phyloP scores from a whole-genome alignment of 2,888 invertebrate species.

The Apeira syringaria region DNA sequence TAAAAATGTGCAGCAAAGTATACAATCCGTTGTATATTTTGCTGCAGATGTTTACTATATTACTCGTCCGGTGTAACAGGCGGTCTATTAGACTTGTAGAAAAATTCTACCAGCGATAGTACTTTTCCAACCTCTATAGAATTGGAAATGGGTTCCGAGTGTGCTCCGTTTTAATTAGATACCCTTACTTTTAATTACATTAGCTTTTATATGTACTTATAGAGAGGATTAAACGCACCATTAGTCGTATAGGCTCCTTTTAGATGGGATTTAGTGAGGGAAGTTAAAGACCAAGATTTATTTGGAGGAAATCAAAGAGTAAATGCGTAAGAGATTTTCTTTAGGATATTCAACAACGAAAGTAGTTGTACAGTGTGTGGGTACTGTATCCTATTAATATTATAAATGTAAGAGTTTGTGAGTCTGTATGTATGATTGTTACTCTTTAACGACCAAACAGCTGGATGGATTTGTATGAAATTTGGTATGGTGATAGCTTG shows the following conservation, averaged over 20 bases:
- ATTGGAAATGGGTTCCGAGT: slow-evolving; percentile 21
- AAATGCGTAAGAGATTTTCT: no score
- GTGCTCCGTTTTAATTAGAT: slow-evolving; percentile 24
- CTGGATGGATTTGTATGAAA: no score
- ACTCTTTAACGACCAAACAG: no score
- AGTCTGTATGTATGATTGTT: no score
- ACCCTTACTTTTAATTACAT: slow-evolving; percentile 27
- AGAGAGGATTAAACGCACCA: slow-evolving; percentile 7
- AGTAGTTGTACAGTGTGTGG: no score
- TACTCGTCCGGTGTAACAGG: slow-evolving; percentile 20
- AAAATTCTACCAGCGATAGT: slow-evolving; percentile 6
- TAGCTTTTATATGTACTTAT: slow-evolving; percentile 22
- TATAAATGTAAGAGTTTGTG: no score
- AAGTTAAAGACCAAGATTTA: neutral
- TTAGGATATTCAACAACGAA: no score
- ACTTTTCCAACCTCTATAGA: slow-evolving; percentile 19
- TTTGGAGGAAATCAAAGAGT: neutral
- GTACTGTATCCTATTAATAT: no score
- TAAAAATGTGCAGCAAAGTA: no score
- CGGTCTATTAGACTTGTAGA: slow-evolving; percentile 19
- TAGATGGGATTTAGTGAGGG: neutral
- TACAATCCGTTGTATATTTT: no score
- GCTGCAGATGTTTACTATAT: no score
- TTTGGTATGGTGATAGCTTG: no score
- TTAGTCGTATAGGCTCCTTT: slow-evolving; percentile 4